phyloP scores from a whole-genome alignment of 2,888 invertebrate genomes.

The Physocephala rufipes region DNA sequence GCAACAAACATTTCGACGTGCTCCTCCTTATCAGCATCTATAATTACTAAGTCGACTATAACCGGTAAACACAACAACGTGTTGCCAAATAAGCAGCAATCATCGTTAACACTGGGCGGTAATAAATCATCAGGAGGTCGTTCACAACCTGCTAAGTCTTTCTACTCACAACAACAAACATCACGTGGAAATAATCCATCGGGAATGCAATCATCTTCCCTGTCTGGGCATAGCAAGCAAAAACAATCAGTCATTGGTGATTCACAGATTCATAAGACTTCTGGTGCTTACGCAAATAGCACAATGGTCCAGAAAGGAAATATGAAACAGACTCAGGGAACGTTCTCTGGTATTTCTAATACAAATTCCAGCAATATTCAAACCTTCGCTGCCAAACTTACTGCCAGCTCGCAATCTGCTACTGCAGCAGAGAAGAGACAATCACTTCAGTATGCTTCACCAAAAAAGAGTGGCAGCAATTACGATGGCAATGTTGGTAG shows the following conservation, averaged over 20 bases:
- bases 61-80: constrained; percentile 19
- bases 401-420: constrained; percentile 49
- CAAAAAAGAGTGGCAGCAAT: constrained; percentile 54
- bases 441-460: constrained; percentile 46
- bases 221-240: constrained; percentile 38
- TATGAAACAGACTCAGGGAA: constrained; percentile 38
- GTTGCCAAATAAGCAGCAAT: constrained; percentile 22
- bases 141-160: constrained; percentile 58
- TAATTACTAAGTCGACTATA: constrained; percentile 10
- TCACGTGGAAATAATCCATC: constrained; percentile 47
- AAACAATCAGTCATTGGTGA: constrained; percentile 20
- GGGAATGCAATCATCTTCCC: constrained; percentile 37
- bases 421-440: constrained; percentile 40
- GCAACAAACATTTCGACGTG: constrained; percentile 47
- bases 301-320: constrained; percentile 68
- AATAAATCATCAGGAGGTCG: constrained; percentile 60
- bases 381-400: constrained; percentile 68
- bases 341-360: constrained; percentile 32
- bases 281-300: constrained; percentile 70
- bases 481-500: constrained; percentile 54
- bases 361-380: constrained; percentile 43
- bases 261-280: constrained; percentile 60
- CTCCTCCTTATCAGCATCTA: too few species aligned
- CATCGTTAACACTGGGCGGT: constrained; percentile 12
- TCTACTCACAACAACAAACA: constrained; percentile 48